Base-by-base conservation (phyloP, 1,140 invertebrate genomes). In the Vanessa atalanta region DNA sequence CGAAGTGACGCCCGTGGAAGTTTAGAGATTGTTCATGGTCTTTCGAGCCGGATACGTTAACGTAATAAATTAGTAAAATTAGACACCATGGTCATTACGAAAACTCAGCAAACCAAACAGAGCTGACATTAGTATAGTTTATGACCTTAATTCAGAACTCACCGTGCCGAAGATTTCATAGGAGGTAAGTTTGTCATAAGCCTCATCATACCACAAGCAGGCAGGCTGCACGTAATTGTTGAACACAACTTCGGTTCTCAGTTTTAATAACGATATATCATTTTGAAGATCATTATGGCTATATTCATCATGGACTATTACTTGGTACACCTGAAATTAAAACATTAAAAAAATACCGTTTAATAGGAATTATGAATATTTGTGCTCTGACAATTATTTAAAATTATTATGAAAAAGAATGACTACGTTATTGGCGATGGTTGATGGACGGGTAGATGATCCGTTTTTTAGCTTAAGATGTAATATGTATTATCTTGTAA, bases 201-300 rank as follows among this genome's bases (percentile, higher is more conserved):
- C 76, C 2, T 70, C 50, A 0, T 64, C 37, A 16, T 80, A 65
- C 90, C 89, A 91, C 13, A 92, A 57, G 64, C 90, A 92, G 5
- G 88, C 86, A n/a, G 90, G 89, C 72, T 91, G 90, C 0, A 92
- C 80, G 60, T 89, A 90, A n/a, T 88, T 81, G 50, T 76, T 80
- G 51, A 80, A 90, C 1, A 71, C 66, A 0, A 79, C 86, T 75
- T 84, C 79, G 8, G 84, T 77, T 23, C 77, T 86, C 47, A 92
- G 51, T 79, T 88, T 89, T 15, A 92, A n/a, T 11, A 92, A 65
- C 11, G 77, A 67, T 23, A 79, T 81, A 61, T 81, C 79, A 57
- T 89, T 85, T 23, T 84, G 69, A 13, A 92, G 57, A 4, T 61
- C 72, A 3, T 63, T 78, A 1, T 47, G 23, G 3, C 68, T 48